phyloP scores from a whole-genome alignment of 1,140 invertebrate genomes.

The Philopotamus ludificatus region DNA sequence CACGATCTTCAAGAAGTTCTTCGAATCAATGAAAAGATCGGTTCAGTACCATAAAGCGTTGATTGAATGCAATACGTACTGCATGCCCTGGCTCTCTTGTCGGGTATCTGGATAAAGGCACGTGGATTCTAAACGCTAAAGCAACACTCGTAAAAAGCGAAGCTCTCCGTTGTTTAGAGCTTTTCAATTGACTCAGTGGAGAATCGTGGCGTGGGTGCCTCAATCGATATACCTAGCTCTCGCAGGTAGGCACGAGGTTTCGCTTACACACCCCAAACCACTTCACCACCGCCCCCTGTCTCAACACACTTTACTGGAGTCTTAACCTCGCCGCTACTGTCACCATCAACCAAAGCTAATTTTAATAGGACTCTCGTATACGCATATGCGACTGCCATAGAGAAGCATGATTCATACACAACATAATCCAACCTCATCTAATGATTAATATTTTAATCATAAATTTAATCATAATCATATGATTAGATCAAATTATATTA shows the following conservation, averaged over 20 bases:
- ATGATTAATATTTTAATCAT: no score
- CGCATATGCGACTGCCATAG: neutral
- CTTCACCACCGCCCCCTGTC: conserved; percentile 10
- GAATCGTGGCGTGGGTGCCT: neutral
- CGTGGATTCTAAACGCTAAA: neutral
- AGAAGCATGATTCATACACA: neutral
- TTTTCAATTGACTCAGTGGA: conserved; percentile 22
- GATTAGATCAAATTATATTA: no score
- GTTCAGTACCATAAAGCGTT: no score
- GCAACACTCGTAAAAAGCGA: conserved; percentile 1
- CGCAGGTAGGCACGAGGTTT: conserved; percentile 12
- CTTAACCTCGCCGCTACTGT: neutral
- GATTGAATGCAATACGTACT: no score
- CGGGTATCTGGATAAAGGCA: no score
- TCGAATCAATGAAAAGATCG: no score
- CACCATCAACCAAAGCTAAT: neutral
- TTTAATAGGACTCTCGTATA: neutral
- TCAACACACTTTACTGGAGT: conserved; percentile 8
- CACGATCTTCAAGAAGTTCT: no score
- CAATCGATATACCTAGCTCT: conserved; percentile 19
- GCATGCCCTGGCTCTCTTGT: no score
- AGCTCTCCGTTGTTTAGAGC: conserved; percentile 14
- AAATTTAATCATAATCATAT: no score
- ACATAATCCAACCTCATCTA: neutral
- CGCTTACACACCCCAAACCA: conserved; percentile 3